A percentile compares a stretch with the other conserved stretches of the same genome.
These are phyloP conservation scores for Trichomalopsis sarcophagae DNA, from an alignment of 1,140 invertebrate genomes.

Conservation along the genomic window DNA sequence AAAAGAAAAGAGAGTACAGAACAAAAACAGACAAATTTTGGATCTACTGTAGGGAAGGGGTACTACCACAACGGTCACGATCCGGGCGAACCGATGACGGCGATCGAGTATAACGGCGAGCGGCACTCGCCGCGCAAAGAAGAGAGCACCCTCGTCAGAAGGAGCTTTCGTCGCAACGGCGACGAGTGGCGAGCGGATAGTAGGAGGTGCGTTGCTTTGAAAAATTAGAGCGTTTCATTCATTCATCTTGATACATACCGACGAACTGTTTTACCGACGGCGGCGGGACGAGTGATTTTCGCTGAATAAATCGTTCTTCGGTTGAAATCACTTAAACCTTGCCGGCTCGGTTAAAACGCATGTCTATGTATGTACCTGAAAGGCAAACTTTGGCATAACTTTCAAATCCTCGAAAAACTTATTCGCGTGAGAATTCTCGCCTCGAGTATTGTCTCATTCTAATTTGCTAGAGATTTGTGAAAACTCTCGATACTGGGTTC, in stretches of 20 bases:
- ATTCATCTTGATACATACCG: no score
- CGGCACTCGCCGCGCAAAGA: constrained; percentile 75
- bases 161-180: constrained; percentile 72
- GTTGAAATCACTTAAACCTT: no score
- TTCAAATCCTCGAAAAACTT: no score
- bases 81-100: constrained; percentile 62
- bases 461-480: no score
- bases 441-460: no score
- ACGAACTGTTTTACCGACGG: no score
- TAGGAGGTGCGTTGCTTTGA: constrained; percentile 70
- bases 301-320: neutral
- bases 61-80: constrained; percentile 67
- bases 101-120: constrained; percentile 65
- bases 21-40: constrained; percentile 63
- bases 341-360: no score
- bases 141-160: constrained; percentile 71
- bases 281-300: neutral
- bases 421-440: no score
- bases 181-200: constrained; percentile 75
- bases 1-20: constrained; percentile 48
- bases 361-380: no score
- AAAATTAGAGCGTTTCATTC: no score
- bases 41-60: constrained; percentile 74
- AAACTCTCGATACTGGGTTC: no score
- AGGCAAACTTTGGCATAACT: no score